Base-by-base conservation (phyloP, 1,140 invertebrate genomes). In the Musca vetustissima region DNA sequence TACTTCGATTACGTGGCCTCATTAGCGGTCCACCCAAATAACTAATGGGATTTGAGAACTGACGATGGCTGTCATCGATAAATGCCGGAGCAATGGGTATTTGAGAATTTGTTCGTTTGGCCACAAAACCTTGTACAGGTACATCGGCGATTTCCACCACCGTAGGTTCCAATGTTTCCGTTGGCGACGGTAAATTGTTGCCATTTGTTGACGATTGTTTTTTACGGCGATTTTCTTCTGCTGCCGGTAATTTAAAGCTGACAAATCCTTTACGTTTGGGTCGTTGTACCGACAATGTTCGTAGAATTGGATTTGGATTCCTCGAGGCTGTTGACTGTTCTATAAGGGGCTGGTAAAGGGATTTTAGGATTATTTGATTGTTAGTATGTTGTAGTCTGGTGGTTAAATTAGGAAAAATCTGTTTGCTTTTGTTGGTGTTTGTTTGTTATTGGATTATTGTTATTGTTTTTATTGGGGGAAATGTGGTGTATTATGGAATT, bases 21-120 rank as follows among this genome's bases (percentile, higher is more conserved):
- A 89, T 80, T 73, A 84, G 84, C 22, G 88, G 87, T 73, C 88
- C 89, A 61, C 88, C 89, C 69, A 91, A 84, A 81, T 91, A 91
- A 82, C 89, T 91, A 74, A 92, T 83, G 49, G 90, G 90, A 83
- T 90, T 90, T 71, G 83, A 84, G 79, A 88, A 91, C 69, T 86
- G 88, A 69, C 90, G 84, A 70, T 84, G 84, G 43, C 52, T 61
- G n/a, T 74, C 77, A 69, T 74, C 76, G 73, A 77, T 71, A 69
- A 72, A 75, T 66, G 73, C 69, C 24, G 70, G 70, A 17, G 70
- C 36, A 13, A 69, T 22, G 21, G 59, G 64, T 1, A 47, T 24
- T 8, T 43, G 61, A n/a, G 21, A 50, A 64, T 66, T 43, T 48
- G 43, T 66, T 32, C 25, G 15, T 59, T 68, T 70, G 32, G 61